Evolutionary conservation across 2,888 invertebrate species (phyloP).

Genomic region (Lysandra bellargus): DNA sequence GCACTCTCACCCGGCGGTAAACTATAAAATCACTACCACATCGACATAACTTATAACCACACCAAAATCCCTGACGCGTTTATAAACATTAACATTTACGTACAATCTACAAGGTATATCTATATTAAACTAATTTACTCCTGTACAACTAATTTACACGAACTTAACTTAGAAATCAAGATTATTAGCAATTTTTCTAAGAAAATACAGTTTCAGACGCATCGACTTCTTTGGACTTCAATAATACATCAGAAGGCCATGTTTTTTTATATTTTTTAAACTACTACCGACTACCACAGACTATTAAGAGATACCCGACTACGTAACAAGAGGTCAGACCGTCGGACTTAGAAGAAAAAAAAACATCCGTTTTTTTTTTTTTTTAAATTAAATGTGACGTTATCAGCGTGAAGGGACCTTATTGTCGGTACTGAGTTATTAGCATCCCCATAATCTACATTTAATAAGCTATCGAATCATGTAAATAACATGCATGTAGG

Average conservation of each 20-base stretch:
- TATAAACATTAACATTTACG: conserved; percentile 36
- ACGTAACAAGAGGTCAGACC: too few species aligned
- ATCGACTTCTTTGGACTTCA: conserved; percentile 37
- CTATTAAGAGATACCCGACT: too few species aligned
- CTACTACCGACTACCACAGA: too few species aligned
- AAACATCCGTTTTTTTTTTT: too few species aligned
- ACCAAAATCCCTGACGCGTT: conserved; percentile 43
- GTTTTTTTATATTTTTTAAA: conserved; percentile 37
- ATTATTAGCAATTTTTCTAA: conserved; percentile 18
- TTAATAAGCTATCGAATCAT: too few species aligned
- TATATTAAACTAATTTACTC: conserved; percentile 6
- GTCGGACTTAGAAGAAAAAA: too few species aligned
- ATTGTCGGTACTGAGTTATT: too few species aligned
- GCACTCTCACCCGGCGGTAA: conserved; percentile 40
- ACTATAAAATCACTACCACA: conserved; percentile 38
- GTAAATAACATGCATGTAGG: too few species aligned
- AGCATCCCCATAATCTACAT: too few species aligned
- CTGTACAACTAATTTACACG: conserved; percentile 12
- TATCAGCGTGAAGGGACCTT: too few species aligned
- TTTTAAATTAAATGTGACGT: too few species aligned
- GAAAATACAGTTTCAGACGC: conserved; percentile 36
- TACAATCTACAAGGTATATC: conserved; percentile 21
- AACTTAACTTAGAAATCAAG: conserved; percentile 27
- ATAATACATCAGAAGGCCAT: conserved; percentile 45
- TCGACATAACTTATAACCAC: conserved; percentile 25